Evolutionary conservation across 2,797 vertebrate genomes (phyloP), one percentile per base, ranked within the genome.

Genomic region (Centropyge bicolor): DNA sequence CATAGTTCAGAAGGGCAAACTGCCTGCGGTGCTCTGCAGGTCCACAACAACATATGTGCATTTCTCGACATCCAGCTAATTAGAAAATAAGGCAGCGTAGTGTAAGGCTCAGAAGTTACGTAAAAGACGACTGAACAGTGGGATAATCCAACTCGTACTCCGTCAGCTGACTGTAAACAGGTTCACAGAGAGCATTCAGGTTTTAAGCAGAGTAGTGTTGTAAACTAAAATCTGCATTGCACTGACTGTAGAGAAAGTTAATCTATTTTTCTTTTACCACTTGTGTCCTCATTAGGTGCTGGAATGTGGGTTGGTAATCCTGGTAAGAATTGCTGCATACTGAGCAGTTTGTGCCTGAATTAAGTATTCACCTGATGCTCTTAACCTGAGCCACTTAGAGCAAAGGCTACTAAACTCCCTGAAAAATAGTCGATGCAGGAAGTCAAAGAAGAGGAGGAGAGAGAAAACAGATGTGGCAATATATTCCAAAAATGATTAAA

Each of bases 341-440:
- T 17, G 51, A 59, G 16, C 62, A 40, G 41, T 70, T 79, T 76
- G 35, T 40, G 61, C 40, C 45, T 56, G 65, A 45, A 19, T 17
- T 1, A 67, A 43, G 66, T 27, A 73, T 72, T 84, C 22, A 81
- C 48, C 60, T 43, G 74, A 86, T 77, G 62, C 65, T 76, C 81
- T 87, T 83, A 86, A 67, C 41, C 49, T 4, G 52, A 86, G 78
- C 83, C 71, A 77, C 79, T 87, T 84, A 81, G 1, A 68, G 46
- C 0, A 36, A 59, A 45, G 67, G 43, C 7, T 11, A 54, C 14
- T 46, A 3, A 68, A 45, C 17, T 35, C 24, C 35, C 9, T 46
- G n/a, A 67, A 83, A 81, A 81, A 80, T 24, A 17, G 27, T 40
- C 43, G 61, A 75, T 27, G 20, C 9, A 55, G 41, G 24, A 52